Conservation (phyloP, 1,140 invertebrate species). For the Heliconius himera region DNA sequence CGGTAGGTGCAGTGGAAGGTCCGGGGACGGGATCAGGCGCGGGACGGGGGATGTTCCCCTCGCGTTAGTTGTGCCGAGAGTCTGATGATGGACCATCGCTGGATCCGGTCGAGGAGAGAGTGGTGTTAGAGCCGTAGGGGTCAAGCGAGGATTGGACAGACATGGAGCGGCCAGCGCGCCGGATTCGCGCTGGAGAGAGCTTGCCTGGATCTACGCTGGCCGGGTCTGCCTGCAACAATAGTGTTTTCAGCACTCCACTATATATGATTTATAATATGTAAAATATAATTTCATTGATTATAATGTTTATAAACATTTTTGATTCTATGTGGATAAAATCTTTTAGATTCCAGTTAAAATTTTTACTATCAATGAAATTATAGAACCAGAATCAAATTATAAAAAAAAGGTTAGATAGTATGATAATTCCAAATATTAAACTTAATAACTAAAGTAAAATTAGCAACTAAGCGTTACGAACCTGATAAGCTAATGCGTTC, state of each 20-base stretch:
- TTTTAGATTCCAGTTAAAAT: too few species aligned
- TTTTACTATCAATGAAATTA: too few species aligned
- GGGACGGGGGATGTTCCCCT: slow-evolving; percentile 84
- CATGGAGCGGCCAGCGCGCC: slow-evolving; percentile 91
- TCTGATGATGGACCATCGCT: slow-evolving; percentile 89
- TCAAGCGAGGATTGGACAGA: slow-evolving; percentile 95
- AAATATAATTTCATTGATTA: too few species aligned
- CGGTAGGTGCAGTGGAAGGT: slow-evolving; percentile 80
- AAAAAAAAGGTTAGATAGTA: too few species aligned
- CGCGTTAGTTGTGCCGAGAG: slow-evolving; percentile 89
- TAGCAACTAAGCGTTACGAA: slow-evolving; percentile 72
- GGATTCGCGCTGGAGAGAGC: slow-evolving; percentile 91
- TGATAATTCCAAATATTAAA: too few species aligned
- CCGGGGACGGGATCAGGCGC: slow-evolving; percentile 83
- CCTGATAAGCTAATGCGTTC: slow-evolving; percentile 96
- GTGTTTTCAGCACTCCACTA: slow-evolving; percentile 68
- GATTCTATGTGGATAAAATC: too few species aligned
- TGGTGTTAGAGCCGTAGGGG: slow-evolving; percentile 94
- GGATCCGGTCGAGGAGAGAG: slow-evolving; percentile 91
- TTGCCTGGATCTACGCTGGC: slow-evolving; percentile 95
- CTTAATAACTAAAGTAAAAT: background rate
- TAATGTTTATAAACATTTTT: too few species aligned
- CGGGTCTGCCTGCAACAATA: slow-evolving; percentile 95
- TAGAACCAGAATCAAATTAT: too few species aligned
- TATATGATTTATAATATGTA: background rate